A percentile compares a stretch with the other conserved stretches of the same genome.
These are phyloP conservation scores for Allenopithecus nigroviridis DNA, from an alignment of 2,797 vertebrate genomes.

Conservation along the genomic window DNA sequence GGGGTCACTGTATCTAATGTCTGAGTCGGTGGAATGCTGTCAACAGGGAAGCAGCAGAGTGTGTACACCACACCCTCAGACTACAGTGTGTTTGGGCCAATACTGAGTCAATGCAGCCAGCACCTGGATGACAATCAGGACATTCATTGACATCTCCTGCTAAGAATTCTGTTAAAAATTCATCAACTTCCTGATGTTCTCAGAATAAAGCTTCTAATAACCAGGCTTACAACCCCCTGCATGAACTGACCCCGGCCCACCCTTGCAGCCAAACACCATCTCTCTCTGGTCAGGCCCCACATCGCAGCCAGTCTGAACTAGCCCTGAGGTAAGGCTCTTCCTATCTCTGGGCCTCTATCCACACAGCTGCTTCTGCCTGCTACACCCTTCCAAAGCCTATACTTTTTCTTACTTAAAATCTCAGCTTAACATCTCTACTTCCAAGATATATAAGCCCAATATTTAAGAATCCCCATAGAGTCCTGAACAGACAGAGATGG, in stretches of 20 bases:
- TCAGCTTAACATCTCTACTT: background rate
- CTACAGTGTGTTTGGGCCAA: accelerated
- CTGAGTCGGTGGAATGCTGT: background rate
- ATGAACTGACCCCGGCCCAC: background rate
- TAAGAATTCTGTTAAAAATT: background rate
- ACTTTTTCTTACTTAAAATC: background rate
- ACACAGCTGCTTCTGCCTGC: background rate
- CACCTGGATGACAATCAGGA: background rate
- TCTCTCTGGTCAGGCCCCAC: too few species aligned
- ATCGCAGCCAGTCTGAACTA: background rate
- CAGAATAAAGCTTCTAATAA: background rate
- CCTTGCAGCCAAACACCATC: background rate
- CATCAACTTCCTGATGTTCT: background rate
- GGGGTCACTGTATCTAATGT: background rate
- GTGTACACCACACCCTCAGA: background rate
- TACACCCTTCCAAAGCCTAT: background rate
- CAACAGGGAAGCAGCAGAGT: background rate
- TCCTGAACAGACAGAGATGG: background rate
- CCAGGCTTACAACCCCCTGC: background rate
- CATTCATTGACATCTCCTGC: background rate
- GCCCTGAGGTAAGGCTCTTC: background rate
- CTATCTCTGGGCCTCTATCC: background rate
- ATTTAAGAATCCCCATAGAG: background rate
- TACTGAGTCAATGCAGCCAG: background rate
- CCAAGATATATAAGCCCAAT: background rate